Conservation (phyloP, 1,140 invertebrate genomes). For the Homalodisca vitripennis region DNA sequence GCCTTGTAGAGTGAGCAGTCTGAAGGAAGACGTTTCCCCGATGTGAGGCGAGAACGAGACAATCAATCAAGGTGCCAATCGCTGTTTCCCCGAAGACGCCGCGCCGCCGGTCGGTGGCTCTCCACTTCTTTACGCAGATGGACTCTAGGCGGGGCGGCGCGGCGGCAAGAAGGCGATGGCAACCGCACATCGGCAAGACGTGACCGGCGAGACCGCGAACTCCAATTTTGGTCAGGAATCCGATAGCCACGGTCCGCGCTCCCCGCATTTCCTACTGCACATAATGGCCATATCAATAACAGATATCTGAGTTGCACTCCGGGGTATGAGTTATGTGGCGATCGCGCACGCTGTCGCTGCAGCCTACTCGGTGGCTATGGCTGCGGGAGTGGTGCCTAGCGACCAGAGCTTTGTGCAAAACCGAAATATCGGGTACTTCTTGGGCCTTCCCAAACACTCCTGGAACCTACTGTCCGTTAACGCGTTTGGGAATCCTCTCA, state of each 20-base stretch:
- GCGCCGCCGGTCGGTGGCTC: background rate
- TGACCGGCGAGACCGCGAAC: background rate
- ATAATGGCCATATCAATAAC: constrained; percentile 14
- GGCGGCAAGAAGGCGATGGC: background rate
- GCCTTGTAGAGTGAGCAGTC: background rate
- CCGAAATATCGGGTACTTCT: too few species aligned
- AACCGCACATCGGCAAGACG: background rate
- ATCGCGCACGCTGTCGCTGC: background rate
- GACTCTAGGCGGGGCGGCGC: too few species aligned
- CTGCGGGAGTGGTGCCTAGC: too few species aligned
- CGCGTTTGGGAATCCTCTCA: too few species aligned
- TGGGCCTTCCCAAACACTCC: too few species aligned
- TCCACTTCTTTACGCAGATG: constrained; percentile 17
- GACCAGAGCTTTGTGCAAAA: too few species aligned
- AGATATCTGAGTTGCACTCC: background rate
- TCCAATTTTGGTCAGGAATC: constrained; percentile 14
- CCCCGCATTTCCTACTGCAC: constrained; percentile 12
- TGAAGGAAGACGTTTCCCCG: background rate
- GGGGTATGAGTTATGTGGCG: constrained; percentile 4
- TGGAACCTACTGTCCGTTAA: too few species aligned
- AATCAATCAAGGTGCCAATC: background rate
- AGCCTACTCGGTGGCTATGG: too few species aligned
- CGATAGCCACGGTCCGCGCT: constrained; percentile 2
- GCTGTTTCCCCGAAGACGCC: background rate
- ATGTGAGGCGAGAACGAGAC: background rate